These are phyloP conservation scores for Hyles vespertilio DNA, from an alignment of 1,140 invertebrate species.

Conservation along the genomic window DNA sequence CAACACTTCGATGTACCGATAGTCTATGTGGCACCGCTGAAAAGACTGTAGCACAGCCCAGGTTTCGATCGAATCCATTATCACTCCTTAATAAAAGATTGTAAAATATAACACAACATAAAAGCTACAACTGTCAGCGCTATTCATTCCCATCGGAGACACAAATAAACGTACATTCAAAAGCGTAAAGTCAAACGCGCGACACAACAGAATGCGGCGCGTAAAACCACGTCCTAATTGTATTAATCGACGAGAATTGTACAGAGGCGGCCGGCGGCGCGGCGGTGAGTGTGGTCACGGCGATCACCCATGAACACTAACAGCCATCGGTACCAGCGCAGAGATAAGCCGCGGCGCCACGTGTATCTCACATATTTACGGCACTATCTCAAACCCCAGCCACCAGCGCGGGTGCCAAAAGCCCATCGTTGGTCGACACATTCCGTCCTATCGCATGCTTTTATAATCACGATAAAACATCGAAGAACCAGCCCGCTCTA, in stretches of 20 bases:
- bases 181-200: no score
- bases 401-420: conserved; percentile 66
- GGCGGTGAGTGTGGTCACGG: neutral
- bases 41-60: no score
- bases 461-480: conserved; percentile 54
- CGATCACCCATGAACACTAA: conserved; percentile 4
- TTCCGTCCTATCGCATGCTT: conserved; percentile 55
- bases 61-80: no score
- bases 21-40: no score
- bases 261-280: neutral
- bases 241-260: conserved; percentile 10
- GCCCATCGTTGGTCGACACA: conserved; percentile 60
- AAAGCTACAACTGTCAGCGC: no score
- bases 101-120: no score
- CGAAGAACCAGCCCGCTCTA: conserved; percentile 8
- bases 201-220: no score
- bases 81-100: no score
- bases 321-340: no score
- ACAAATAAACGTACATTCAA: no score
- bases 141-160: no score
- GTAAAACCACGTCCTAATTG: conserved; percentile 12
- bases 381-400: conserved; percentile 26
- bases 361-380: conserved; percentile 36
- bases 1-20: no score
- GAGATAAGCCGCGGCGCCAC: conserved; percentile 47